These are phyloP conservation scores for Synchiropus splendidus DNA, from an alignment of 2,113 vertebrate species.

Conservation along the genomic window DNA sequence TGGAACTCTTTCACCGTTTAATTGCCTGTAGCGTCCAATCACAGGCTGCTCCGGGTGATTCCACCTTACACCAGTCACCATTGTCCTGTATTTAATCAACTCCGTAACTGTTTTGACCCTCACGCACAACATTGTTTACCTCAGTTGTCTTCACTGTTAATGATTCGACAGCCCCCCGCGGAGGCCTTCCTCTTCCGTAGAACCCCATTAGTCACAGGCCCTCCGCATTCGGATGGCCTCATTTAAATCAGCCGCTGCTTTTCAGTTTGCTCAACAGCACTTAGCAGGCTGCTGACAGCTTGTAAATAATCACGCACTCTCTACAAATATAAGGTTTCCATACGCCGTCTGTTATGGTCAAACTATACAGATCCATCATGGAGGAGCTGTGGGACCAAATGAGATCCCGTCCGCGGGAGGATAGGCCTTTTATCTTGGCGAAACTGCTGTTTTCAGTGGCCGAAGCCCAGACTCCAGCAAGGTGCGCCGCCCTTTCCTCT, in stretches of 20 bases:
- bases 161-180: slow-evolving; percentile 37
- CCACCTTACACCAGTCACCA: neutral
- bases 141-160: slow-evolving; percentile 39
- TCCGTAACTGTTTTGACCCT: slow-evolving; percentile 7
- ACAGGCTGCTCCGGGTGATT: slow-evolving; percentile 20
- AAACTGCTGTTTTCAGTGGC: no score
- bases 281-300: slow-evolving; percentile 3
- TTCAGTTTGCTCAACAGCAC: slow-evolving; percentile 5
- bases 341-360: no score
- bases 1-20: slow-evolving; percentile 31
- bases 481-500: no score
- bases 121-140: neutral
- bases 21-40: slow-evolving; percentile 27
- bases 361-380: no score
- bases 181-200: slow-evolving; percentile 22
- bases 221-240: slow-evolving; percentile 8
- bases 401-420: no score
- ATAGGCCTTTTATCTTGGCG: no score
- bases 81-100: neutral
- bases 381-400: no score
- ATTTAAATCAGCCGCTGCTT: slow-evolving; percentile 17
- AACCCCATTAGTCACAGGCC: slow-evolving; percentile 43
- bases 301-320: neutral
- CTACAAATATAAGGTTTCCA: neutral
- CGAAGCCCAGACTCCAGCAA: no score